Evolutionary conservation across 2,797 vertebrate species (phyloP).

Genomic region (Diplodus puntazzo): DNA sequence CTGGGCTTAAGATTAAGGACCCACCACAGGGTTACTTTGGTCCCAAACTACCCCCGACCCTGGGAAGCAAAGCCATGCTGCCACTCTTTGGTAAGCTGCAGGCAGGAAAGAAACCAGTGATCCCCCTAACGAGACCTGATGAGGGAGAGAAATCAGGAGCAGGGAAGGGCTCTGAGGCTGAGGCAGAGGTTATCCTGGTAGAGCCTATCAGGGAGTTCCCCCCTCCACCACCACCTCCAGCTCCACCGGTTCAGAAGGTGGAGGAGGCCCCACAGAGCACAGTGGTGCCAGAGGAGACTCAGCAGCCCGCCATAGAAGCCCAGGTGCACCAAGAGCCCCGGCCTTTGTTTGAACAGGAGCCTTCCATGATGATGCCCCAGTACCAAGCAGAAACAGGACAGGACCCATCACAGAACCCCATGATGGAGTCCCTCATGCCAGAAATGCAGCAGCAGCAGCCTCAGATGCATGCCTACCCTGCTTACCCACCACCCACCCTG

Average conservation of each 20-base stretch:
- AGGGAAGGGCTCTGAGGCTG: constrained; percentile 79
- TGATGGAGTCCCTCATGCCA: constrained; percentile 89
- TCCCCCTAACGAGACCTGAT: constrained; percentile 86
- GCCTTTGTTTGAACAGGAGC: constrained; percentile 82
- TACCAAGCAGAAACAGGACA: constrained; percentile 86
- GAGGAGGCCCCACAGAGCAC: constrained; percentile 75
- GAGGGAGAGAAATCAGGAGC: constrained; percentile 84
- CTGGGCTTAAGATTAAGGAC: constrained; percentile 95
- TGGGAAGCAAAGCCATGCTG: constrained; percentile 93
- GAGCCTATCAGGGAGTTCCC: constrained; percentile 89
- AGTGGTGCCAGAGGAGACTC: constrained; percentile 71
- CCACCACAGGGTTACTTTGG: constrained; percentile 98
- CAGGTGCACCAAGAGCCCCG: constrained; percentile 78
- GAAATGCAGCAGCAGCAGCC: constrained; percentile 84
- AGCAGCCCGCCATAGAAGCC: constrained; percentile 70
- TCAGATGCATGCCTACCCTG: constrained; percentile 88
- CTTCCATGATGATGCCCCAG: constrained; percentile 79
- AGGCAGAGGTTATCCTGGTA: constrained; percentile 84
- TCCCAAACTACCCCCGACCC: constrained; percentile 93
- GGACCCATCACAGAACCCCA: constrained; percentile 81
- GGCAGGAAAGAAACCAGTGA: constrained; percentile 87
- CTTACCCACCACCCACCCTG: constrained; percentile 88
- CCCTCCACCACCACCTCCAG: constrained; percentile 85
- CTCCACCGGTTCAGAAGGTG: constrained; percentile 79
- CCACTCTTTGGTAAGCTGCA: constrained; percentile 97